Evolutionary conservation across 2,888 invertebrate species (phyloP).

Genomic region (Nycteola revayana): DNA sequence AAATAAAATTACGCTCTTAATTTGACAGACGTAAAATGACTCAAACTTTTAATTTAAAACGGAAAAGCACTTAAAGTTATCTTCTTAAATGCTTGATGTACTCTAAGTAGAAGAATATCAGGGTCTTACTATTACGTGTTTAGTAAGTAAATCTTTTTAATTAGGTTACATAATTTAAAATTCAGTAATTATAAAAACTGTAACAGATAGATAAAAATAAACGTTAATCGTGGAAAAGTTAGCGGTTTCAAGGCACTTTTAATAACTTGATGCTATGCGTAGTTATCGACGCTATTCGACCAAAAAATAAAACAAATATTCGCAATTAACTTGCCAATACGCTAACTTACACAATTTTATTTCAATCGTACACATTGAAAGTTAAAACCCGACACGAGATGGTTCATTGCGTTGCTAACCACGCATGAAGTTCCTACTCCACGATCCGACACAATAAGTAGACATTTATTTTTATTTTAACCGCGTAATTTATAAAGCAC

Average conservation of each 20-base stretch:
- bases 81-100: slow-evolving; percentile 26
- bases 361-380: slow-evolving; percentile 6
- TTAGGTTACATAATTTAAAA: slow-evolving; percentile 46
- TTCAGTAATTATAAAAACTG: slow-evolving; percentile 42
- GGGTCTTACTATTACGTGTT: slow-evolving; percentile 64
- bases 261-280: slow-evolving; percentile 15
- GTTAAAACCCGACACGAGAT: not conserved
- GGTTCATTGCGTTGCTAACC: not conserved
- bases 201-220: slow-evolving; percentile 38
- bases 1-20: too few relatives aligned
- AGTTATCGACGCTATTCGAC: slow-evolving; percentile 20
- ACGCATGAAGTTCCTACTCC: too few relatives aligned
- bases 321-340: slow-evolving; percentile 1
- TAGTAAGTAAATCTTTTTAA: slow-evolving; percentile 54
- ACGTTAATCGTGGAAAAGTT: slow-evolving; percentile 30
- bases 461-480: too few relatives aligned
- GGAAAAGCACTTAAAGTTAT: too few relatives aligned
- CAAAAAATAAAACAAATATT: slow-evolving; percentile 11
- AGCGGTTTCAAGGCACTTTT: slow-evolving; percentile 15
- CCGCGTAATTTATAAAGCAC: too few relatives aligned
- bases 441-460: too few relatives aligned
- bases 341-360: slow-evolving; percentile 7
- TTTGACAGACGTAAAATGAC: too few relatives aligned
- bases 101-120: slow-evolving; percentile 61
- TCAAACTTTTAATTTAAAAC: too few relatives aligned